A percentile compares a stretch with the other conserved stretches of the same genome.
These are phyloP conservation scores for Callithrix jacchus DNA, from an alignment of 2,113 vertebrate species.

Conservation along the genomic window DNA sequence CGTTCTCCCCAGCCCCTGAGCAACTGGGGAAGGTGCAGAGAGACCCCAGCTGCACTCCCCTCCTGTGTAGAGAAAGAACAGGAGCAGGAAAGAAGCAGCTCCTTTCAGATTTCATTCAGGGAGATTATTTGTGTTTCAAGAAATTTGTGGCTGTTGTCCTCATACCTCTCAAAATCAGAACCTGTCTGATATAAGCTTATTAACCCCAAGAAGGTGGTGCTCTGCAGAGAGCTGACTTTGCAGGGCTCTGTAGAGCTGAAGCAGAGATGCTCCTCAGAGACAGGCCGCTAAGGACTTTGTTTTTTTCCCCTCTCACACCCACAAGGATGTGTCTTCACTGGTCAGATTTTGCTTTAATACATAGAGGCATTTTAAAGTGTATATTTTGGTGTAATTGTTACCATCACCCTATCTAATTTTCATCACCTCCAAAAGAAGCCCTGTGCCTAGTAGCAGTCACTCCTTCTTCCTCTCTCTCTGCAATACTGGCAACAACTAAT, in stretches of 20 bases:
- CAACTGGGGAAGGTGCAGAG: background rate
- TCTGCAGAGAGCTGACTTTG: background rate
- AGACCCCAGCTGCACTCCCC: background rate
- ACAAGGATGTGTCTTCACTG: background rate
- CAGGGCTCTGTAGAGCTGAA: rapidly evolving
- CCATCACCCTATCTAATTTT: background rate
- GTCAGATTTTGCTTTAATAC: background rate
- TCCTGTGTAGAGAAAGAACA: background rate
- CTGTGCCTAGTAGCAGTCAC: background rate
- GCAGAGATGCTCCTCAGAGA: background rate
- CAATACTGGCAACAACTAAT: background rate
- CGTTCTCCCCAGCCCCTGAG: rapidly evolving
- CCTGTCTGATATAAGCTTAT: background rate
- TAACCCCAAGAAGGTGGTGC: background rate
- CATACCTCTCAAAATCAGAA: background rate
- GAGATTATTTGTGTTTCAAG: background rate
- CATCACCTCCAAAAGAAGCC: background rate
- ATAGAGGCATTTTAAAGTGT: background rate
- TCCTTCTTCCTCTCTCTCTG: too few species aligned
- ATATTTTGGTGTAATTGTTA: background rate
- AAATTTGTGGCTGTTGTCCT: background rate
- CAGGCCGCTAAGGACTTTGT: too few species aligned
- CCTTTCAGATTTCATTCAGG: background rate
- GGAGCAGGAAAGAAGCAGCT: background rate
- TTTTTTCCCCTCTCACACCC: background rate